Base-by-base conservation (phyloP, 2,888 invertebrate species). In the Beris chalybata region DNA sequence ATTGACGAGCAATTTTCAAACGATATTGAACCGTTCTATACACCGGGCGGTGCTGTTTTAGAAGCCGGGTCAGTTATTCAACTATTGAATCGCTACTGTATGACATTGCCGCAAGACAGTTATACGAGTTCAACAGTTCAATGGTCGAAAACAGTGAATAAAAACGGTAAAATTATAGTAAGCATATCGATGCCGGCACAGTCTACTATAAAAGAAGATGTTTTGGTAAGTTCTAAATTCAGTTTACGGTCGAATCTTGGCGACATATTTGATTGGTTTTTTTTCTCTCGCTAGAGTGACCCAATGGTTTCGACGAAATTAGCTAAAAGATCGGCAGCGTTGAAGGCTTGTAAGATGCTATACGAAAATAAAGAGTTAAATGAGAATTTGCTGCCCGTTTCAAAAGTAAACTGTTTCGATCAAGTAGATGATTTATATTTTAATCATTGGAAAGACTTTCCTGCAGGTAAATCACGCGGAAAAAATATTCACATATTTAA, bases 321-420 rank as follows among this genome's bases (percentile, higher is more conserved):
- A 4, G 95, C 96, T 0, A 95, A 95, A 79, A 86, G 90, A 72
- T 89, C 92, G 0, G 95, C 90, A 0, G 95, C 95, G 0, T 80
- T 95, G 66, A 85, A 88, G 66, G 86, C 89, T 0, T 95, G 95
- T 76, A 85, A 86, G 65, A 76, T 80, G 71, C 81, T 97, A 4
- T 89, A 94, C 72, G 70, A 87, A 74, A 73, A 78, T 7, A 89
- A 89, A 0, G 95, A 93, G 79, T 81, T 97, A 1, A 85, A 87
- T 70, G 83, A 90, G 32, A 83, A 87, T 43, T 80, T 97, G 64
- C 74, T 90, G 66, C 96, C 95, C 0, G 74, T 76, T 29, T 77
- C 79, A 2, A 71, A 74, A 13, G 71, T 66, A 3, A 75, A 78
- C 32, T 74, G 76, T 6, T 54, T 79, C 4, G 71, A 74, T 4